phyloP scores from a whole-genome alignment of 2,113 vertebrate species.

The Rhizomys pruinosus region DNA sequence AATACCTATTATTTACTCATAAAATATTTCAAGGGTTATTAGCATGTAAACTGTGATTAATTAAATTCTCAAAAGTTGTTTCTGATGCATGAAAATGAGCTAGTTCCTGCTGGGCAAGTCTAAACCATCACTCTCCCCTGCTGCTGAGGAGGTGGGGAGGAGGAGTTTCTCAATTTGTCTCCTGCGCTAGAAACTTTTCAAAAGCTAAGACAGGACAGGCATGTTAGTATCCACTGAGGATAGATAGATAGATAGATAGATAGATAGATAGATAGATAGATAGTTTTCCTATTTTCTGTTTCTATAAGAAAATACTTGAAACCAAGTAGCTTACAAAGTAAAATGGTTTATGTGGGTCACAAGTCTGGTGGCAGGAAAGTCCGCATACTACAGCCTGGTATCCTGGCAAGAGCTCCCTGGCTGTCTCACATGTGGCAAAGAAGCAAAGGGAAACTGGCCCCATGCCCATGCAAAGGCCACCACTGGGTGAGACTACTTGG shows the following conservation, averaged over 20 bases:
- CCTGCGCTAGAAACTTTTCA: background rate
- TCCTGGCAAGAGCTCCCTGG: background rate
- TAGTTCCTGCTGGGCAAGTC: conserved; percentile 74
- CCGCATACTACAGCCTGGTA: background rate
- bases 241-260: background rate
- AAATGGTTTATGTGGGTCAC: background rate
- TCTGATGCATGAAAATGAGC: conserved; percentile 77
- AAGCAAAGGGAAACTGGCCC: background rate
- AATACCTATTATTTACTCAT: conserved; percentile 84
- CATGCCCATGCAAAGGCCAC: background rate
- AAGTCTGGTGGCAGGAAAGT: background rate
- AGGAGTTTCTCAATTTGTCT: background rate
- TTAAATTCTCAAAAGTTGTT: conserved; percentile 82
- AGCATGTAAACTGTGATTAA: conserved; percentile 85
- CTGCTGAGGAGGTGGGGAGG: background rate
- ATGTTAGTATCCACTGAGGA: background rate
- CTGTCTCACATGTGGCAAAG: background rate
- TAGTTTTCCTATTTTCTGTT: background rate
- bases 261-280: background rate
- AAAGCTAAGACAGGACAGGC: background rate
- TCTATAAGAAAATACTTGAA: background rate
- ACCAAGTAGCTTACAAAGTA: background rate
- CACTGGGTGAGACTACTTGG: background rate
- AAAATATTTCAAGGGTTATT: conserved; percentile 85
- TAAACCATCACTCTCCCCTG: conserved; percentile 6